Percentiles rank a stretch among this genome's conserved stretches.
phyloP scores from a whole-genome alignment of 2,888 invertebrate genomes.

The Zygogramma bicolorata region DNA sequence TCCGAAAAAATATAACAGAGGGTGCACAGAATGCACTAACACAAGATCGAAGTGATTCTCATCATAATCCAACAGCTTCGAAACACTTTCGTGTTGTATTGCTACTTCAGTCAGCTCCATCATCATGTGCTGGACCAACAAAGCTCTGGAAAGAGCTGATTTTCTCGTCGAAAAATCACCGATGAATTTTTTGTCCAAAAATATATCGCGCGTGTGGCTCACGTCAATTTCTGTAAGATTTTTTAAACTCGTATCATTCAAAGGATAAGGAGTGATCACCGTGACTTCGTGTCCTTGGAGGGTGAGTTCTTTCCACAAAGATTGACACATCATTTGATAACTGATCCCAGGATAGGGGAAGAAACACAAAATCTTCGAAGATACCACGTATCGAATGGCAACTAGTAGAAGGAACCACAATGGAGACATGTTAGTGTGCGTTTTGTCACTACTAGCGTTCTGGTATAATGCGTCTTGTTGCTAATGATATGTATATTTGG shows the following conservation, averaged over 20 bases:
- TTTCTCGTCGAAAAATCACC: neutral
- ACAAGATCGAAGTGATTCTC: neutral
- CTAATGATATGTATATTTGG: no score
- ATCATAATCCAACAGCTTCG: neutral
- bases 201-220: slow-evolving; percentile 56
- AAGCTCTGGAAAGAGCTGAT: neutral
- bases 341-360: slow-evolving; percentile 53
- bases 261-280: slow-evolving; percentile 65
- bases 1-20: neutral
- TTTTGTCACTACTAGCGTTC: neutral
- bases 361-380: slow-evolving; percentile 48
- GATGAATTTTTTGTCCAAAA: slow-evolving; percentile 23
- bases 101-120: neutral
- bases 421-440: neutral
- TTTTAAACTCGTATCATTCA: slow-evolving; percentile 60
- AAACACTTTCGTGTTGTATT: neutral
- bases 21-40: neutral
- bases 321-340: slow-evolving; percentile 67
- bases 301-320: slow-evolving; percentile 66
- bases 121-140: neutral
- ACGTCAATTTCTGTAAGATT: slow-evolving; percentile 66
- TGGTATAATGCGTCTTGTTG: no score
- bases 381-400: neutral
- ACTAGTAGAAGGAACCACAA: neutral
- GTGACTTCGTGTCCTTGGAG: slow-evolving; percentile 68